Evolutionary conservation across 2,888 invertebrate genomes (phyloP).

Genomic region (Trissolcus brochymenae): DNA sequence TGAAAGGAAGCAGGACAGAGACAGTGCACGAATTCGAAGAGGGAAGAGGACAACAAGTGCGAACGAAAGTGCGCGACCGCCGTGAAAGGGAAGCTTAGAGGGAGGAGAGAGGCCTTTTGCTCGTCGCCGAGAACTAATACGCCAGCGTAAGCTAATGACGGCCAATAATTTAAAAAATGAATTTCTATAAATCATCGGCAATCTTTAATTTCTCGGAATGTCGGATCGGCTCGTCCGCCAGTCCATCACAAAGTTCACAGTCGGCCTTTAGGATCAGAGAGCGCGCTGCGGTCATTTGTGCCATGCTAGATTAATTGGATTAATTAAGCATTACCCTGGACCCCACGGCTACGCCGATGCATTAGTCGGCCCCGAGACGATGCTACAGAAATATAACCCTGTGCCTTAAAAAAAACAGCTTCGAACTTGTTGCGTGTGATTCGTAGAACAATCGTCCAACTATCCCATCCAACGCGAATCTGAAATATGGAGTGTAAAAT

Average conservation of each 20-base stretch:
- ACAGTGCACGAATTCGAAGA: constrained; percentile 8
- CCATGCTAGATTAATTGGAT: constrained; percentile 76
- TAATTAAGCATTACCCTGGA: constrained; percentile 75
- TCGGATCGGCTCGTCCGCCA: constrained; percentile 70
- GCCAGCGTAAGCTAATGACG: constrained; percentile 71
- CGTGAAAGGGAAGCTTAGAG: constrained; percentile 38
- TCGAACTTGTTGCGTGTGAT: constrained; percentile 46
- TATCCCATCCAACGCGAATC: constrained; percentile 32
- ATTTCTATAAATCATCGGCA: constrained; percentile 76
- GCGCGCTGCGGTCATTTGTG: constrained; percentile 74
- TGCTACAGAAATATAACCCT: constrained; percentile 34
- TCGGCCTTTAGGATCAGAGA: constrained; percentile 57
- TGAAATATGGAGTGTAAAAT: constrained; percentile 35
- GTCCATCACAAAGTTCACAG: constrained; percentile 69
- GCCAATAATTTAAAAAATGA: constrained; percentile 76
- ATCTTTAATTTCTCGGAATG: constrained; percentile 77
- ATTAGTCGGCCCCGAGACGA: constrained; percentile 67
- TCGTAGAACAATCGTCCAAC: constrained; percentile 41
- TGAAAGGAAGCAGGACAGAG: constrained; percentile 23
- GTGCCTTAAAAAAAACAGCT: constrained; percentile 26
- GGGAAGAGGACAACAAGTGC: constrained; percentile 30
- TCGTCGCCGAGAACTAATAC: constrained; percentile 59
- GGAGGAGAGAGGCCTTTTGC: constrained; percentile 43
- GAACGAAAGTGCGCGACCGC: constrained; percentile 44
- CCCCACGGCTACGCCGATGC: constrained; percentile 72